Percentiles rank a stretch among this genome's conserved stretches.
Evolutionary conservation across 1,140 invertebrate species (phyloP).

Genomic region (Drosophila ogumai): DNA sequence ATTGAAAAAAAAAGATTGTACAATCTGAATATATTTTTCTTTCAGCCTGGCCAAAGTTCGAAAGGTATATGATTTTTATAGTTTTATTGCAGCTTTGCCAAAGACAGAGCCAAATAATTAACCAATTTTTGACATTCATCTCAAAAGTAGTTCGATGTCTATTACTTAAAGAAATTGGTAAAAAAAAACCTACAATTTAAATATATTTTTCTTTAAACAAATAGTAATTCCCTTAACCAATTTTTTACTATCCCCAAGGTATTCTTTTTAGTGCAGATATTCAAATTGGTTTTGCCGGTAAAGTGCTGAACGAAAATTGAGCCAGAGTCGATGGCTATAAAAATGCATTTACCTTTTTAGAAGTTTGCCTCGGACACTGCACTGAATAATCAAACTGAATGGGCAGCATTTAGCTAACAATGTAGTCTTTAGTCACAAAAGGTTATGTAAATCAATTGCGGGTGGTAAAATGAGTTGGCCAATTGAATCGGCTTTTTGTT

Average conservation of each 20-base stretch:
- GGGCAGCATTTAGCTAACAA: slow-evolving; percentile 8
- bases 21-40: no score
- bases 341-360: slow-evolving; percentile 45
- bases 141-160: no score
- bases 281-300: slow-evolving; percentile 24
- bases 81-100: no score
- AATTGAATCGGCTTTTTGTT: slow-evolving; percentile 20
- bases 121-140: no score
- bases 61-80: no score
- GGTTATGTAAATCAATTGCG: slow-evolving; percentile 23
- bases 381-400: slow-evolving; percentile 35
- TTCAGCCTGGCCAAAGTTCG: no score
- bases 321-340: slow-evolving; percentile 29
- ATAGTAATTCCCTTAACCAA: no score
- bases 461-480: slow-evolving; percentile 1
- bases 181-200: no score
- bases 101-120: no score
- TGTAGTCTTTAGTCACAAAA: slow-evolving; percentile 12
- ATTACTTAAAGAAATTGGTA: no score
- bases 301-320: slow-evolving; percentile 26
- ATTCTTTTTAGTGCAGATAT: slow-evolving; percentile 12
- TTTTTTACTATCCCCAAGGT: background rate
- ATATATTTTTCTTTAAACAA: no score
- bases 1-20: no score
- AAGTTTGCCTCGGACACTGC: slow-evolving; percentile 17